A percentile compares a stretch with the other conserved stretches of the same genome.
These are phyloP conservation scores for Echiichthys vipera DNA, from an alignment of 2,797 vertebrate genomes.

Conservation along the genomic window DNA sequence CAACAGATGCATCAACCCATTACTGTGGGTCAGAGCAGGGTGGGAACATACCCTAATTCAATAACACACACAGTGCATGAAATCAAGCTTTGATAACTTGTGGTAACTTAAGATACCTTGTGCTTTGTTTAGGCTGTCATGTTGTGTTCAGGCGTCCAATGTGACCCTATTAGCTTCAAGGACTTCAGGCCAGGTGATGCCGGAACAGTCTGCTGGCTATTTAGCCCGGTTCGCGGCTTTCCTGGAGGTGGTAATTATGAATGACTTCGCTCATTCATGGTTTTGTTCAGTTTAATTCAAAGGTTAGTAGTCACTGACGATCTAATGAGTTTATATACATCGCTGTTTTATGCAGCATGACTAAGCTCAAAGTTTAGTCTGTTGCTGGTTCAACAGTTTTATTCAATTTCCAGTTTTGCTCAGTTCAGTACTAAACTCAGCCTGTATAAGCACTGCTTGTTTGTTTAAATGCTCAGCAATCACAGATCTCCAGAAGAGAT, in stretches of 20 bases:
- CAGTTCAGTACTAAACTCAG: not conserved
- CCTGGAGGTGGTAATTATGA: not conserved
- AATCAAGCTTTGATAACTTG: constrained; percentile 70
- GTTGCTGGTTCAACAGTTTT: not conserved
- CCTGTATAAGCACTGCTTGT: no score
- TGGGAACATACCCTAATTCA: constrained; percentile 69
- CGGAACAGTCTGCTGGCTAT: not conserved
- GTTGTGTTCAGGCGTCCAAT: constrained; percentile 39
- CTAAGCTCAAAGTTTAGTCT: not conserved
- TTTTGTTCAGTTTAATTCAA: not conserved
- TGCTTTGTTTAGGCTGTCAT: constrained; percentile 56
- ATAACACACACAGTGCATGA: constrained; percentile 65
- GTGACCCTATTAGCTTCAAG: constrained; percentile 43
- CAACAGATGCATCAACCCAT: constrained; percentile 59
- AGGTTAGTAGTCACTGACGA: not conserved
- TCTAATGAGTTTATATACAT: not conserved
- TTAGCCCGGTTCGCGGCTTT: constrained; percentile 36
- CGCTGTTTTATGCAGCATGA: not conserved
- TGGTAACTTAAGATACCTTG: constrained; percentile 61
- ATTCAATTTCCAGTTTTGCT: no score
- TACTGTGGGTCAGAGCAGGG: constrained; percentile 66
- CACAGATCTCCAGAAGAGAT: no score
- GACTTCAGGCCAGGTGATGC: constrained; percentile 40
- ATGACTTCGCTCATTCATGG: not conserved
- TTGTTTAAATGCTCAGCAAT: no score